These are phyloP conservation scores for Pachypsylla venusta DNA, from an alignment of 1,140 invertebrate species.

Conservation along the genomic window DNA sequence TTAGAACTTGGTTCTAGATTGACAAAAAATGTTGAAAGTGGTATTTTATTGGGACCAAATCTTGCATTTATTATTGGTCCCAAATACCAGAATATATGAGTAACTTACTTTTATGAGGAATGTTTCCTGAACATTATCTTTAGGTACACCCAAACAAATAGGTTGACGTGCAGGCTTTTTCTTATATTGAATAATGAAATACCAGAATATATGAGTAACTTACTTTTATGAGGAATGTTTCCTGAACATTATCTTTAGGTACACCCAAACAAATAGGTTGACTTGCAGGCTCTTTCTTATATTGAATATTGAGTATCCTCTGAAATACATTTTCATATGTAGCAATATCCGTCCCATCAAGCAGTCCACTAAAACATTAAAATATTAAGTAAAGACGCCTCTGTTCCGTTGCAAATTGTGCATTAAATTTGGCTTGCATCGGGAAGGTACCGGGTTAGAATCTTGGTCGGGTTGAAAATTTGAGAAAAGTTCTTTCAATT, in stretches of 20 bases:
- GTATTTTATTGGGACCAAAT: slow-evolving; percentile 21
- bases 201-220: too few relatives aligned
- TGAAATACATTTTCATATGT: not conserved
- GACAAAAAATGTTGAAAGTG: slow-evolving; percentile 27
- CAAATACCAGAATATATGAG: too few relatives aligned
- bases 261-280: not conserved
- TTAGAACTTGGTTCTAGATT: slow-evolving; percentile 27
- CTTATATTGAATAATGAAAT: not conserved
- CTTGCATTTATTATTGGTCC: slow-evolving; percentile 14
- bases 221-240: not conserved
- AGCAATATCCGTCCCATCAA: not conserved
- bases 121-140: not conserved
- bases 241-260: not conserved
- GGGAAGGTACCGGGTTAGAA: not conserved
- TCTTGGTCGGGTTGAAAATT: not conserved
- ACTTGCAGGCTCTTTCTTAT: not conserved
- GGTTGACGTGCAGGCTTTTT: not conserved
- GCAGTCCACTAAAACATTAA: not conserved
- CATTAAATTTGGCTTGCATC: not conserved
- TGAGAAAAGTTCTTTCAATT: too few relatives aligned
- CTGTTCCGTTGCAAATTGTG: not conserved
- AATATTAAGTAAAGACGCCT: not conserved
- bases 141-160: not conserved
- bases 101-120: not conserved
- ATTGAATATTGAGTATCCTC: not conserved